Evolutionary conservation across 1,140 invertebrate species (phyloP), one percentile per base, ranked within the genome.

Genomic region (Dendrolimus kikuchii): DNA sequence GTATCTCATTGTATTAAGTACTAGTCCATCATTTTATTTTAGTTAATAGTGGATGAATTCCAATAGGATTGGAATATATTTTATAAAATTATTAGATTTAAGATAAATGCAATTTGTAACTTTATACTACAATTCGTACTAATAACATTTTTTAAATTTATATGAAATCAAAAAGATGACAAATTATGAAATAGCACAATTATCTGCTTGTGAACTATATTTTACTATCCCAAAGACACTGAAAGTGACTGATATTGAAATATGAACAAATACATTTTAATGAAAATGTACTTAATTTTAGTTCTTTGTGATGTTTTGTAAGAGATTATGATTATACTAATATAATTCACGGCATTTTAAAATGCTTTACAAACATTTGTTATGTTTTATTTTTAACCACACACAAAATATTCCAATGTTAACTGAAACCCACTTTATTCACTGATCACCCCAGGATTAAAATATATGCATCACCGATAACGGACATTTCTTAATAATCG

Each of bases 11-110:
- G 57, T 76, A 71, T 69, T 71, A 57, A 72, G 72, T 74, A 71
- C 75, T 78, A 78, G 75, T 78, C 75, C 67, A 69, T 76, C 63
- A 61, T 64, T 58, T 58, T 56, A 55, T 6, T 55, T 61, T 62
- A 52, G 40, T 55, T 52, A 59, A 53, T 42, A 45, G 52, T 40
- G 62, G 59, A 57, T 65, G 42, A 50, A 54, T 65, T 65, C 62
- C 62, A 55, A 51, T 49, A 48, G 45, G 55, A 59, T 64, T 53
- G 49, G 49, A 56, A 57, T 59, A 44, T 50, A 10, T 39, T 52
- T 44, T 40, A 45, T 53, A 51, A 41, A 42, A 23, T 40, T n/a
- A 40, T 38, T 45, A n/a, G 4, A 41, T 41, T n/a, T 38, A 43
- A 46, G 49, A 47, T 37, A 10, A 47, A 47, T 7, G 8, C 5